Conservation (phyloP, 2,113 vertebrate species). For the Oceanites oceanicus region DNA sequence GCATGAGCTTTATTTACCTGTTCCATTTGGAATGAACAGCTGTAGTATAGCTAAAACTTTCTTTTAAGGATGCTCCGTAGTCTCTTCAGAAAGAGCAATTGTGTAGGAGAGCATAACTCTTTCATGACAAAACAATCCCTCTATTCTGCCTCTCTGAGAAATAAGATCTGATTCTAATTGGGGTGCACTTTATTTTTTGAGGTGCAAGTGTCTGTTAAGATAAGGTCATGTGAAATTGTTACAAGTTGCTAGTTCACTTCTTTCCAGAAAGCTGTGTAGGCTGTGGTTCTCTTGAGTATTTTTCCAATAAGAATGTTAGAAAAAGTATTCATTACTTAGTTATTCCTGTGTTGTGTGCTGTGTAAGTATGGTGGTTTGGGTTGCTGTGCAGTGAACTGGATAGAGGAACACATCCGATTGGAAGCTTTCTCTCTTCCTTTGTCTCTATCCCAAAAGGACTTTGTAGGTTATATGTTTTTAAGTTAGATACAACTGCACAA, state of each 20-base stretch:
- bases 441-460: not conserved
- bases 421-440: not conserved
- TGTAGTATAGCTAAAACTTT: not conserved
- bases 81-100: not conserved
- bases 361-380: not conserved
- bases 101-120: not conserved
- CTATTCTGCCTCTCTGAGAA: not conserved
- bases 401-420: not conserved
- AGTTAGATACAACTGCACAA: not conserved
- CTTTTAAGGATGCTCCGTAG: not conserved
- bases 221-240: not conserved
- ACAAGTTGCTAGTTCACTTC: not conserved
- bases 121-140: not conserved
- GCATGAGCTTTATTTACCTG: not conserved
- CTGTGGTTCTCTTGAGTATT: not conserved
- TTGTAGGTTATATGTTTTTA: not conserved
- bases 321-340: not conserved
- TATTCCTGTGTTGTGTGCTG: not conserved
- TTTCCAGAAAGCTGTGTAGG: not conserved
- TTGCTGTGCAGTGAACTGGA: not conserved
- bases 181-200: not conserved
- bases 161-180: not conserved
- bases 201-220: not conserved
- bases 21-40: not conserved
- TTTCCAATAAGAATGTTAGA: not conserved